Evolutionary conservation across 53 echinoderm and acorn worm species (phyloP).

Genomic region (Holothuria scabra): DNA sequence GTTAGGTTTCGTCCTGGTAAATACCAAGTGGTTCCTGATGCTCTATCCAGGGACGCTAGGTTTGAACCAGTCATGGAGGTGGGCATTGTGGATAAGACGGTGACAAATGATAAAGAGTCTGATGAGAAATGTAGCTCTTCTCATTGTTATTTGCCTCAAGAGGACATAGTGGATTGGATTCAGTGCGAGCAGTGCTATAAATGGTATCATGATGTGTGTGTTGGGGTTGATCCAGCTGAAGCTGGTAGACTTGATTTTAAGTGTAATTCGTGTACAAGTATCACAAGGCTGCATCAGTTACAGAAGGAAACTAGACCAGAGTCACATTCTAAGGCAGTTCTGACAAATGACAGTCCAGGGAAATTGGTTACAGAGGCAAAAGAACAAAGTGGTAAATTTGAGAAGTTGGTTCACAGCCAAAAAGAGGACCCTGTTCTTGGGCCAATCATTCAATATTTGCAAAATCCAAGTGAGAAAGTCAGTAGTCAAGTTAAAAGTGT

Average conservation of each 20-base stretch:
- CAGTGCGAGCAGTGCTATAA: slow-evolving; percentile 55
- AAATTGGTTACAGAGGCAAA: background rate
- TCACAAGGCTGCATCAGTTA: background rate
- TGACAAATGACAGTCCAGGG: background rate
- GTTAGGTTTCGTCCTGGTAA: slow-evolving; percentile 41
- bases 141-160: slow-evolving; percentile 39
- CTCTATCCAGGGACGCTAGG: slow-evolving; percentile 34
- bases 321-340: background rate
- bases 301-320: background rate
- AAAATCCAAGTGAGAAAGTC: slow-evolving; percentile 9
- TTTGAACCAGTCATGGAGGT: slow-evolving; percentile 30
- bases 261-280: background rate
- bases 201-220: slow-evolving; percentile 58
- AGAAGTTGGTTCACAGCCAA: background rate
- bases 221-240: slow-evolving; percentile 4
- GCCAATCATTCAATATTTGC: slow-evolving; percentile 3
- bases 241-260: slow-evolving; percentile 6
- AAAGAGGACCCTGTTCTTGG: slow-evolving; percentile 23
- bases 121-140: slow-evolving; percentile 28
- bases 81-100: slow-evolving; percentile 8
- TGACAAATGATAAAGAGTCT: background rate
- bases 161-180: slow-evolving; percentile 53
- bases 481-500: background rate
- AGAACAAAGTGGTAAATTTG: background rate
- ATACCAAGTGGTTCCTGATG: slow-evolving; percentile 40